phyloP scores from a whole-genome alignment of 2,797 vertebrate genomes.

The Emys orbicularis region DNA sequence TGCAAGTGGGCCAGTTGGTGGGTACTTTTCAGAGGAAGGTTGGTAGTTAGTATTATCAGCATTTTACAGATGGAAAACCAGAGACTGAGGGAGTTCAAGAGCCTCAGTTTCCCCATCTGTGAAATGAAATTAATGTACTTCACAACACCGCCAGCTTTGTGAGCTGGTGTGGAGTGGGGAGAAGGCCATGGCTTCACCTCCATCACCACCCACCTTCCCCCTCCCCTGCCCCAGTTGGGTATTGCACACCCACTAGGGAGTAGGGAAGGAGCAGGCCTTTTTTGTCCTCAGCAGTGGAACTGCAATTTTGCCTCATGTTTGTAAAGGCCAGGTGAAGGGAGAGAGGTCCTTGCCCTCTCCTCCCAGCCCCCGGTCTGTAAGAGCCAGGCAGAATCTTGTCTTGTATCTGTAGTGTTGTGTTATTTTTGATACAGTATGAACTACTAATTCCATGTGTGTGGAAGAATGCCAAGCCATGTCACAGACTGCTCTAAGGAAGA shows the following conservation, averaged over 20 bases:
- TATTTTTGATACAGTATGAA: background rate
- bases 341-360: background rate
- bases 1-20: background rate
- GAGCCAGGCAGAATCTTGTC: fast-evolving
- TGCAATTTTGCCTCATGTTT: fast-evolving
- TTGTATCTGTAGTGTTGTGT: background rate
- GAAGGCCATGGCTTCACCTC: fast-evolving
- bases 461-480: background rate
- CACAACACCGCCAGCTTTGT: background rate
- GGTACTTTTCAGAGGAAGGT: background rate
- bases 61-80: background rate
- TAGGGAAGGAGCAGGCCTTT: fast-evolving
- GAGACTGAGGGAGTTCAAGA: background rate
- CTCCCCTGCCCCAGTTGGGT: background rate
- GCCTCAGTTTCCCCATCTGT: background rate
- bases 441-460: background rate
- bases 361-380: background rate
- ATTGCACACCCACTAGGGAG: background rate
- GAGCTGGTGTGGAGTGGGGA: background rate
- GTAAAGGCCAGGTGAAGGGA: background rate
- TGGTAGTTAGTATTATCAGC: background rate
- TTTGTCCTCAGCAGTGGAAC: background rate
- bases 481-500: background rate
- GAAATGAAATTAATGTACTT: background rate
- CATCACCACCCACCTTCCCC: no score